Evolutionary conservation across 2,888 invertebrate species (phyloP).

Genomic region (Leptopterna dolabrata): DNA sequence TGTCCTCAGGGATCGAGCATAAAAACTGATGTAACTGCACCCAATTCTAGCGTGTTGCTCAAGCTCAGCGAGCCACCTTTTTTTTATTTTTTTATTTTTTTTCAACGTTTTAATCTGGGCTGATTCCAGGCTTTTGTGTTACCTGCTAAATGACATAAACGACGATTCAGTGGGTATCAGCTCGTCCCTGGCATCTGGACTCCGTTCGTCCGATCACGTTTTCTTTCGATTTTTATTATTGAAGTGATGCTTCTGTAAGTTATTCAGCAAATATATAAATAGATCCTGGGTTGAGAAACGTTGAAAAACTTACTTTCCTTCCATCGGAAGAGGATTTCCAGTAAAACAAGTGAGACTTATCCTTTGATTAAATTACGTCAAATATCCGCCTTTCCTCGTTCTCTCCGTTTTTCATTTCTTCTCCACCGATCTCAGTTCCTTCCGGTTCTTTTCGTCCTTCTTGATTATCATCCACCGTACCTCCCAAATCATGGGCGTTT

Average conservation of each 20-base stretch:
- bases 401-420: not conserved
- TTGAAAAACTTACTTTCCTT: not conserved
- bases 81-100: no score
- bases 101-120: no score
- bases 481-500: not conserved
- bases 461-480: not conserved
- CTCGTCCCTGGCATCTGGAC: no score
- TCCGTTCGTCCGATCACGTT: not conserved
- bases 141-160: no score
- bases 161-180: no score
- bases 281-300: not conserved
- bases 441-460: not conserved
- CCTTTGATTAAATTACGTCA: conserved; percentile 11
- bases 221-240: not conserved
- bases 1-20: no score
- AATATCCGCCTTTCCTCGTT: not conserved
- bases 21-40: no score
- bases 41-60: no score
- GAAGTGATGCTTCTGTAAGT: not conserved
- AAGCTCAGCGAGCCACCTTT: no score
- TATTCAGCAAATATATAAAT: not conserved
- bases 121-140: no score
- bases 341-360: not conserved
- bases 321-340: not conserved
- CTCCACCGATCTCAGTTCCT: not conserved